Conservation (phyloP, 2,797 vertebrate species). For the Chelon auratus region DNA sequence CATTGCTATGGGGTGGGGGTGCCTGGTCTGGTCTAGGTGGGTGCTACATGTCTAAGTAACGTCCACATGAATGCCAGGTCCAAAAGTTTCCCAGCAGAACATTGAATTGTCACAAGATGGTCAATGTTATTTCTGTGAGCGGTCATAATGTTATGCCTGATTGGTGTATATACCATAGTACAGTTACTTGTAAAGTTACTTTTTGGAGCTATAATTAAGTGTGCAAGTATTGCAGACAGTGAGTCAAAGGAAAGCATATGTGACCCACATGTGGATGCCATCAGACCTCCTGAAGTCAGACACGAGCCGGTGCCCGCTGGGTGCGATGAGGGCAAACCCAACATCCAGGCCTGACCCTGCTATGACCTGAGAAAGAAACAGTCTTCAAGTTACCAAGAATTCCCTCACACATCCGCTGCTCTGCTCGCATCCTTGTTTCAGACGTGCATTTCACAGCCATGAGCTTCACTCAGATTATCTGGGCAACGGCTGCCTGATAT, state of each 20-base stretch:
- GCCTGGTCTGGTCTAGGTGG: too few relatives aligned
- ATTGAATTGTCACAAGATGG: too few relatives aligned
- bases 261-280: constrained; percentile 88
- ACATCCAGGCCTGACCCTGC: constrained; percentile 90
- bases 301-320: constrained; percentile 82
- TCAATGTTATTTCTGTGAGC: too few relatives aligned
- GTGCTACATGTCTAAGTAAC: too few relatives aligned
- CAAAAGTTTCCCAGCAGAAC: too few relatives aligned
- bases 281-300: constrained; percentile 88
- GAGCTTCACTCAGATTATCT: background rate
- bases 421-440: background rate
- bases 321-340: constrained; percentile 88
- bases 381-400: background rate
- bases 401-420: background rate
- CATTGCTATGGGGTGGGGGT: too few relatives aligned
- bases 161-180: too few relatives aligned
- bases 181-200: too few relatives aligned
- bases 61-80: too few relatives aligned
- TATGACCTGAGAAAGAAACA: constrained; percentile 83
- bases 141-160: too few relatives aligned
- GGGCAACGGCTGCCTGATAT: constrained; percentile 17
- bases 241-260: background rate
- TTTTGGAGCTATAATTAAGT: too few relatives aligned
- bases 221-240: background rate
- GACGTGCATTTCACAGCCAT: background rate